Percentiles rank a stretch among this genome's conserved stretches.
phyloP scores from a whole-genome alignment of 2,888 invertebrate genomes.

The Rapana venosa region DNA sequence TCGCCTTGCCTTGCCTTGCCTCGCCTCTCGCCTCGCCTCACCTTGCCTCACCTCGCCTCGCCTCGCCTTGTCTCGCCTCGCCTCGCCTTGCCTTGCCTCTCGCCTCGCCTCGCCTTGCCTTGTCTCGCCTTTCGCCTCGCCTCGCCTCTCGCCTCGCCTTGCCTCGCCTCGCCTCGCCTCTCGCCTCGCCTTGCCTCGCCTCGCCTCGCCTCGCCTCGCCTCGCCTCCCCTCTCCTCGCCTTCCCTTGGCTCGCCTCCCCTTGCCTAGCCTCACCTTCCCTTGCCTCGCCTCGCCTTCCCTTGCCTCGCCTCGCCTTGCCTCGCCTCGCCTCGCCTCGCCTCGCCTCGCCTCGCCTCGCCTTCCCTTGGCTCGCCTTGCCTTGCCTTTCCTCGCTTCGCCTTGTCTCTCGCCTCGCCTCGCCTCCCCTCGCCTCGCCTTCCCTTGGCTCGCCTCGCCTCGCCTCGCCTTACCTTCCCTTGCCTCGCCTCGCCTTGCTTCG shows the following conservation, averaged over 20 bases:
- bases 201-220: constrained; percentile 9
- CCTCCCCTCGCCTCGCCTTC: neutral
- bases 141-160: neutral
- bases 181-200: no score
- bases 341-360: constrained; percentile 18
- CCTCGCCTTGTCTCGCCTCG: constrained; percentile 28
- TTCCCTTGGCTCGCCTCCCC: constrained; percentile 18
- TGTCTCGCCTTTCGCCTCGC: constrained; percentile 20
- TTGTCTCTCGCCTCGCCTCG: no score
- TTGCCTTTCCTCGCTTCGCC: constrained; percentile 15
- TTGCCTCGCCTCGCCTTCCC: constrained; percentile 26
- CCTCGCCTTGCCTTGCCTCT: constrained; percentile 23
- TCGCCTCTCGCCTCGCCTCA: no score
- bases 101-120: neutral
- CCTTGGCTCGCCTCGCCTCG: constrained; percentile 8
- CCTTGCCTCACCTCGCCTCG: constrained; percentile 5
- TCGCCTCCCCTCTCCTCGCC: neutral
- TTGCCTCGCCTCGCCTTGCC: constrained; percentile 35
- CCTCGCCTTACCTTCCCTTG: neutral
- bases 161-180: neutral
- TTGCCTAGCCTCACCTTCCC: neutral
- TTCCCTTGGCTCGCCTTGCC: constrained; percentile 9
- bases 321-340: constrained; percentile 25
- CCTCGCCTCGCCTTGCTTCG: constrained; percentile 11
- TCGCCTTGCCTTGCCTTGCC: no score